A percentile compares a stretch with the other conserved stretches of the same genome.
phyloP scores from a whole-genome alignment of 2,888 invertebrate genomes.

The Nineta flava region DNA sequence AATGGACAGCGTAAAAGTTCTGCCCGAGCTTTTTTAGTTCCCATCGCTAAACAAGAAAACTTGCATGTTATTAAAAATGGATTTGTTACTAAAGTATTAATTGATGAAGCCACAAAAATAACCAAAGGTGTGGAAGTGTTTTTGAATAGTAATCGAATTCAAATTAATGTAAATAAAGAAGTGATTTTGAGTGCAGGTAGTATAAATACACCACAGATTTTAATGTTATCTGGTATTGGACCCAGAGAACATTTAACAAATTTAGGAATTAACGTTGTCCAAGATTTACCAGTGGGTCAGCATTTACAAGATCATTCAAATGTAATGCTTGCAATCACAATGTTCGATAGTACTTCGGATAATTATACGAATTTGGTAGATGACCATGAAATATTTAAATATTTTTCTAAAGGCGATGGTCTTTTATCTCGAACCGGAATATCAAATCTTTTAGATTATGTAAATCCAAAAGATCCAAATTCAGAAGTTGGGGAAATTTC shows the following conservation, averaged over 20 bases:
- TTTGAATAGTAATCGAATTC: constrained; percentile 19
- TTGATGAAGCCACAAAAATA: constrained; percentile 27
- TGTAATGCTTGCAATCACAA: constrained; percentile 67
- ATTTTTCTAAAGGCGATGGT: constrained; percentile 63
- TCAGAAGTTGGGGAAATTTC: constrained; percentile 30
- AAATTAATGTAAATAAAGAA: constrained; percentile 33
- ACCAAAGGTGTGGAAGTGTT: constrained; percentile 30
- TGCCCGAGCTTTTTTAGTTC: constrained; percentile 27
- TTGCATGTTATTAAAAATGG: constrained; percentile 40
- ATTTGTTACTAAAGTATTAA: constrained; percentile 34
- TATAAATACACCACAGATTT: constrained; percentile 71
- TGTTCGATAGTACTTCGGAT: constrained; percentile 51
- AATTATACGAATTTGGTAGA: constrained; percentile 29
- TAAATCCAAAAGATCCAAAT: constrained; percentile 77
- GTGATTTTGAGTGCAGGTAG: constrained; percentile 72
- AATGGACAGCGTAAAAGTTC: constrained; percentile 26
- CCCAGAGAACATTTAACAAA: constrained; percentile 58
- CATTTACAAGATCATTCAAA: constrained; percentile 83
- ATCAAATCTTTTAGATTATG: constrained; percentile 65
- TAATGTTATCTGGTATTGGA: constrained; percentile 84
- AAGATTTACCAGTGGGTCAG: constrained; percentile 63
- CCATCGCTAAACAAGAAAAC: constrained; percentile 34
- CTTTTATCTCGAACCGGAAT: constrained; percentile 68
- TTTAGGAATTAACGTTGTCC: constrained; percentile 54
- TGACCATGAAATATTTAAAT: constrained; percentile 63